Conservation (phyloP, 1,140 invertebrate genomes). For the Brachionus manjavacas region DNA sequence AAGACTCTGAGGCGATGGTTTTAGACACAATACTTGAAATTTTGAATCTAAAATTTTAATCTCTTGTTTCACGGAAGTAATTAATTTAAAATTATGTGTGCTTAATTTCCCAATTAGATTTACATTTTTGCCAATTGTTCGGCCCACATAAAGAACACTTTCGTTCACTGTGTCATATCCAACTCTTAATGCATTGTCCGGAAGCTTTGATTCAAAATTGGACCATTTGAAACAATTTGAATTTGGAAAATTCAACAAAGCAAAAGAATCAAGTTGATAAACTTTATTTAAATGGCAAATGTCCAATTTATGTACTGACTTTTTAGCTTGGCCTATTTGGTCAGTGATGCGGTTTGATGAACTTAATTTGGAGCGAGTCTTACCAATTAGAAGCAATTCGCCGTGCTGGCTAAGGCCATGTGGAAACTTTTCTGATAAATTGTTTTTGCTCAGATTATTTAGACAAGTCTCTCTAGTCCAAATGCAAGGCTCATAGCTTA, state of each 20-base stretch:
- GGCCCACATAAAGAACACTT: not conserved
- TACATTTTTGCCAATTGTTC: not conserved
- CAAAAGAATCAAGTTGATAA: slow-evolving; percentile 1
- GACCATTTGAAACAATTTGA: not conserved
- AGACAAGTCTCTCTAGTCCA: slow-evolving; percentile 17
- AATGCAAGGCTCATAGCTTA: not conserved
- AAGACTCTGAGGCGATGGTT: not conserved
- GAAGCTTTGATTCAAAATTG: not conserved
- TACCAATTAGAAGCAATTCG: not conserved
- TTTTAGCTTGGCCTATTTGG: slow-evolving; percentile 13
- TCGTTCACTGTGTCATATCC: not conserved
- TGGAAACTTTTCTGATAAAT: not conserved
- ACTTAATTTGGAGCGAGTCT: not conserved
- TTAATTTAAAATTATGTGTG: not conserved
- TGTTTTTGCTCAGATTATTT: not conserved
- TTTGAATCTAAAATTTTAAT: slow-evolving; percentile 1
- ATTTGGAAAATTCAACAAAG: not conserved
- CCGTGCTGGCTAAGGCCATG: not conserved
- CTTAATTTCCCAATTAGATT: not conserved
- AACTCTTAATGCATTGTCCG: not conserved
- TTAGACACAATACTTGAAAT: not conserved
- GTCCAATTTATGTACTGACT: not conserved
- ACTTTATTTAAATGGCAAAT: slow-evolving; percentile 29
- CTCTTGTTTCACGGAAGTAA: not conserved
- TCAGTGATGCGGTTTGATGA: slow-evolving; percentile 8